Conservation (phyloP, 1,140 invertebrate species). For the Acyrthosiphon pisum region DNA sequence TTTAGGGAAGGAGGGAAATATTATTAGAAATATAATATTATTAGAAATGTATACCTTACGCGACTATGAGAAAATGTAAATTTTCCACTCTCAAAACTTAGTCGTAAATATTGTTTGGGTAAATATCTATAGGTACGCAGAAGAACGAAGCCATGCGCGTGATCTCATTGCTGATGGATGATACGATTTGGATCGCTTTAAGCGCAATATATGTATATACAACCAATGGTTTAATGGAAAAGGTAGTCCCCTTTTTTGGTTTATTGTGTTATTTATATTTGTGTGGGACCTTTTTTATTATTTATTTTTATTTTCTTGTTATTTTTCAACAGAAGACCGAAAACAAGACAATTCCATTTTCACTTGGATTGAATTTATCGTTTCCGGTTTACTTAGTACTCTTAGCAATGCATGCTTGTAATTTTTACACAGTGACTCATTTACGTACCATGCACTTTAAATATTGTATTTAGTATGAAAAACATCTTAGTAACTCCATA, state of each 20-base stretch:
- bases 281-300: conserved; percentile 20
- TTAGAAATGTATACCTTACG: neutral
- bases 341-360: conserved; percentile 49
- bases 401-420: neutral
- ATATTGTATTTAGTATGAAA: neutral
- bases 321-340: neutral
- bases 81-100: neutral
- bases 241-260: neutral
- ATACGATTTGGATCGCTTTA: conserved; percentile 26
- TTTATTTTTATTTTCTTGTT: neutral
- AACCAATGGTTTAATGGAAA: neutral
- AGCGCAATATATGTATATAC: neutral
- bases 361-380: conserved; percentile 12
- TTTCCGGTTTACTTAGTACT: neutral
- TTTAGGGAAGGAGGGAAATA: neutral
- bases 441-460: neutral
- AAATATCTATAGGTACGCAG: neutral
- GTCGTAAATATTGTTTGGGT: neutral
- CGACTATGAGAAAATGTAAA: neutral
- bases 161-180: conserved; percentile 33
- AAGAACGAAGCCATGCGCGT: neutral
- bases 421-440: neutral
- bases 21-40: no score
- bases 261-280: conserved; percentile 34
- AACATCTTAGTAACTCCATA: neutral